Percentiles rank a stretch among this genome's conserved stretches.
phyloP scores from a whole-genome alignment of 2,797 vertebrate species.

The Anguilla anguilla region DNA sequence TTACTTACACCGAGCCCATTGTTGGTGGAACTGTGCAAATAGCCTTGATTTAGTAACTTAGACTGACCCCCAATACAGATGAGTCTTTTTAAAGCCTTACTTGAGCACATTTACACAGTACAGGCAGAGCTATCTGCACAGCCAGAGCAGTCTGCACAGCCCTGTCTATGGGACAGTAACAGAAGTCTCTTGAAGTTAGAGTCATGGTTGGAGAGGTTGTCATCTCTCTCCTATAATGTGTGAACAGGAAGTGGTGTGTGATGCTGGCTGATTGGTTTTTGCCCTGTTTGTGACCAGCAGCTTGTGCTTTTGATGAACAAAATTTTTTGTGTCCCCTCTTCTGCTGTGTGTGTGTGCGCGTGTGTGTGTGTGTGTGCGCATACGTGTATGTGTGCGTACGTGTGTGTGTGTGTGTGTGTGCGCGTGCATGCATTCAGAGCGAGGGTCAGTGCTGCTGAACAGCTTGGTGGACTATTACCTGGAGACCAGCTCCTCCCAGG shows the following conservation, averaged over 20 bases:
- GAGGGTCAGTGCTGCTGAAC: slow-evolving; percentile 81
- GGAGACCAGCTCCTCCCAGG: slow-evolving; percentile 80
- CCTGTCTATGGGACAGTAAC: not conserved
- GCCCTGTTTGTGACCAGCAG: slow-evolving; percentile 52
- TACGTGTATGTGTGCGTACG: not conserved
- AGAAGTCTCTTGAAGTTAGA: not conserved
- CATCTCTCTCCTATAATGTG: not conserved
- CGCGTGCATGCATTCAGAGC: slow-evolving; percentile 64
- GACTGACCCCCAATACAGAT: not conserved
- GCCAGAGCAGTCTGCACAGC: not conserved
- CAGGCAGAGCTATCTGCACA: too few species aligned
- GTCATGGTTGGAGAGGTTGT: not conserved
- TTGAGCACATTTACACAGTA: not conserved
- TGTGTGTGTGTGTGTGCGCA: not conserved
- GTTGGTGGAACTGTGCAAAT: not conserved
- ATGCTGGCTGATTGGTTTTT: slow-evolving; percentile 57
- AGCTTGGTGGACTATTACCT: slow-evolving; percentile 84
- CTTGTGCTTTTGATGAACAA: slow-evolving; percentile 62
- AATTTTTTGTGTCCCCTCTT: slow-evolving; percentile 49
- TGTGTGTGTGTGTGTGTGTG: not conserved
- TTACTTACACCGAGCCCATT: not conserved
- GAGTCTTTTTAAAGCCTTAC: not conserved
- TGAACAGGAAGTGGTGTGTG: slow-evolving; percentile 56
- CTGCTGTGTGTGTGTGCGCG: not conserved
- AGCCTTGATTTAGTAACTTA: not conserved